A percentile compares a stretch with the other conserved stretches of the same genome.
Evolutionary conservation across 2,113 vertebrate species (phyloP).

Genomic region (Cebus imitator): DNA sequence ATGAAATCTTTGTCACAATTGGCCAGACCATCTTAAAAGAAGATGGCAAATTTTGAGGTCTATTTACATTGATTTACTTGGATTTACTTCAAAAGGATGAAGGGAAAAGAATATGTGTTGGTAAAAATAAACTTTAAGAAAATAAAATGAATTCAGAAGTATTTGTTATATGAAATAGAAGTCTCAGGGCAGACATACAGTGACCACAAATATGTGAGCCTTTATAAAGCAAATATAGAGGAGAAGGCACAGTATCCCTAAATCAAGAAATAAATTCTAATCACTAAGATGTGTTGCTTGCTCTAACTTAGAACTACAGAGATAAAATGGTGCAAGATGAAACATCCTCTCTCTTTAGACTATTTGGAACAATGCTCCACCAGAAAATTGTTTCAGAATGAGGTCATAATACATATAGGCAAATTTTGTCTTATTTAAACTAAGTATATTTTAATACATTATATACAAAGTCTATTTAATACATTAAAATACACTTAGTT

Average conservation of each 20-base stretch:
- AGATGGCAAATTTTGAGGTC: not conserved
- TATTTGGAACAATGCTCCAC: slow-evolving; percentile 25
- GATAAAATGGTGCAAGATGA: slow-evolving; percentile 18
- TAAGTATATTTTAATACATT: too few relatives aligned
- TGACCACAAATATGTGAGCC: not conserved
- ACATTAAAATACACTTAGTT: slow-evolving; percentile 66
- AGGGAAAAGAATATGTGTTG: not conserved
- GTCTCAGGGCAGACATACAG: not conserved
- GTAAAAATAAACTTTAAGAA: slow-evolving; percentile 8
- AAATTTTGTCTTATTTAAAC: slow-evolving; percentile 61
- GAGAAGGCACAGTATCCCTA: not conserved
- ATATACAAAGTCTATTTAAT: too few relatives aligned
- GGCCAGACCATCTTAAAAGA: not conserved
- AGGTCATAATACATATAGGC: slow-evolving; percentile 25
- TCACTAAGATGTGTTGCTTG: not conserved
- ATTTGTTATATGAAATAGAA: not conserved
- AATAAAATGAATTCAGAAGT: not conserved
- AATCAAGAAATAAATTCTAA: not conserved
- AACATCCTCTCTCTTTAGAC: slow-evolving; percentile 4
- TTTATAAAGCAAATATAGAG: not conserved
- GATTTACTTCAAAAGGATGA: not conserved
- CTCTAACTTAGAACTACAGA: not conserved
- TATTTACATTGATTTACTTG: not conserved
- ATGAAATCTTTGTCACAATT: not conserved
- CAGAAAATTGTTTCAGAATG: slow-evolving; percentile 25